Evolutionary conservation across 2,888 invertebrate genomes (phyloP).

Genomic region (Harpalus rufipes): DNA sequence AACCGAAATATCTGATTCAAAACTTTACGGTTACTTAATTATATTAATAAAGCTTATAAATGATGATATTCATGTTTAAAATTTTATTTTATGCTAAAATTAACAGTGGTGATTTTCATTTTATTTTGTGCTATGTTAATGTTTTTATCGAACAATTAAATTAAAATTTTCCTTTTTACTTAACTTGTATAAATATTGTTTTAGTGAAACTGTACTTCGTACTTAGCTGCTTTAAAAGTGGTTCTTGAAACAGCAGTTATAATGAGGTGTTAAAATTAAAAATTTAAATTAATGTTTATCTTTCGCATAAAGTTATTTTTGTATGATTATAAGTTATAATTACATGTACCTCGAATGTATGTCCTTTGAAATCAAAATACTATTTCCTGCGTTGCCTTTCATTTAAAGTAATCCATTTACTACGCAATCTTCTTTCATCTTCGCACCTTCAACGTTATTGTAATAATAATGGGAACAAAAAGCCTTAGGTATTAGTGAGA

Average conservation of each 20-base stretch:
- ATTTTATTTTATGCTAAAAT: neutral
- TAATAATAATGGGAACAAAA: constrained; percentile 34
- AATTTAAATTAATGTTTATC: constrained; percentile 7
- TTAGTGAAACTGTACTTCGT: neutral
- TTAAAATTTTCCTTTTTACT: neutral
- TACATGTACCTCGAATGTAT: neutral
- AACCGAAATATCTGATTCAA: no score
- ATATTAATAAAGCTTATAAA: no score
- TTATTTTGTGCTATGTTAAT: neutral
- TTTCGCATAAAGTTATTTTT: neutral
- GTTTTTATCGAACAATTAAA: neutral
- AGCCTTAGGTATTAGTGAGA: constrained; percentile 43
- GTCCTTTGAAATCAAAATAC: neutral
- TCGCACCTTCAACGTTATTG: constrained; percentile 36
- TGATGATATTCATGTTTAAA: no score
- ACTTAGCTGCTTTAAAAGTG: neutral
- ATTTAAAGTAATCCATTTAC: constrained; percentile 37
- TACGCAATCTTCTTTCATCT: constrained; percentile 36
- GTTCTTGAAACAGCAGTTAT: neutral
- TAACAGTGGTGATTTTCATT: neutral
- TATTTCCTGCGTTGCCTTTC: constrained; percentile 14
- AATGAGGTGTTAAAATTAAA: neutral
- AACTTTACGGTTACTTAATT: no score
- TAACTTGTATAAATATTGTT: neutral
- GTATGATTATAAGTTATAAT: neutral